Percentiles rank a stretch among this genome's conserved stretches.
phyloP scores from a whole-genome alignment of 1,140 invertebrate genomes.

The Paralvinella palmiformis region DNA sequence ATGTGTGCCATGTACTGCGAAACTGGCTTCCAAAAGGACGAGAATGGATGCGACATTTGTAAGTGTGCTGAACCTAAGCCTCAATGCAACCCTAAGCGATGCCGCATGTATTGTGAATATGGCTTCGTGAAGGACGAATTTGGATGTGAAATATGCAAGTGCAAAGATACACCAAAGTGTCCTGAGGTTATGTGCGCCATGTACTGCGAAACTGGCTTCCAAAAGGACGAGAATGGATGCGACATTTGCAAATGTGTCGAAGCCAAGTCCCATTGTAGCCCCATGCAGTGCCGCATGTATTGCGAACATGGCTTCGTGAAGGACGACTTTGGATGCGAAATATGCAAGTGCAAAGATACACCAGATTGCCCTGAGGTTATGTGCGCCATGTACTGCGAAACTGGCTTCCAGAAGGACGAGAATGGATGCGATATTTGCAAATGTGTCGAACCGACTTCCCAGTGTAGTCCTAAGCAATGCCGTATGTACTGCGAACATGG shows the following conservation, averaged over 20 bases:
- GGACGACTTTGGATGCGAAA: no score
- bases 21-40: constrained; percentile 10
- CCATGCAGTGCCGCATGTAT: no score
- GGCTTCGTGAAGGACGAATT: constrained; percentile 4
- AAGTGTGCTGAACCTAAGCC: background rate
- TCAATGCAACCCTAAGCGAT: background rate
- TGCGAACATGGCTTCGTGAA: no score
- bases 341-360: no score
- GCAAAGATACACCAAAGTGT: background rate
- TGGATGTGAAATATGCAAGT: constrained; percentile 14
- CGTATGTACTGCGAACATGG: no score
- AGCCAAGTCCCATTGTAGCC: no score
- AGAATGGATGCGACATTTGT: constrained; percentile 12
- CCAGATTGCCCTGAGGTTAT: constrained; percentile 9
- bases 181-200: constrained; percentile 1
- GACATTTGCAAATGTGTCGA: constrained; percentile 12
- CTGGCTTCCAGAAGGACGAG: constrained; percentile 1
- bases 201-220: constrained; percentile 5
- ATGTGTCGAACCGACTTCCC: constrained; percentile 1
- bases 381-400: constrained; percentile 3
- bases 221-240: constrained; percentile 9
- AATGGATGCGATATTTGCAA: constrained; percentile 5
- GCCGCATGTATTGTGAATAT: constrained; percentile 1
- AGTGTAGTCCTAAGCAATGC: no score
- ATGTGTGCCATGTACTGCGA: constrained; percentile 6